Base-by-base conservation (phyloP, 2,797 vertebrate species). In the Acipenser transmontanus region DNA sequence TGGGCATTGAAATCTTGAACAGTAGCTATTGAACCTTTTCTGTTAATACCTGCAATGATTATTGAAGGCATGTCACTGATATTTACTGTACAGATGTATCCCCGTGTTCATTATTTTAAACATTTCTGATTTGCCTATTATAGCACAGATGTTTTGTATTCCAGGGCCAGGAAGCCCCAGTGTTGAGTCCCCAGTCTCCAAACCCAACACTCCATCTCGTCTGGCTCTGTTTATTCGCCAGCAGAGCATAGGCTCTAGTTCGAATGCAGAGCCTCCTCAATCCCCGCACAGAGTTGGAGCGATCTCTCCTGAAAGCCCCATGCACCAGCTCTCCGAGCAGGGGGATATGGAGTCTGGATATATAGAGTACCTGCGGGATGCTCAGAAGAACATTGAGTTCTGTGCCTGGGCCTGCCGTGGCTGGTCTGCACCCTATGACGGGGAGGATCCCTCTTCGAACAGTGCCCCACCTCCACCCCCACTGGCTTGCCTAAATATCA, bases 381-480 rank as follows among this genome's bases (percentile, higher is more conserved):
- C 94, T 0, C 90, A 91, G 1, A 81, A 74, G 64, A 85, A 88
- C 66, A 90, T 98, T 0, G 94, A 97, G 78, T 79, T 85, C 66
- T 96, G 95, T 17, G 89, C 91, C 49, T 92, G 88, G 89, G 93
- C 93, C 51, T 98, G 96, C 72, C 88, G 92, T 0, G 81, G 90
- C 74, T 98, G 96, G 96, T 98, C 96, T 0, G 94, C 94, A 0
- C 95, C 95, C 1, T 98, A 98, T 0, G 96, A 98, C 1, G 96
- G 96, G 9, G 93, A 96, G 74, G 87, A 87, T 65, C 96, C 91
- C 6, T 87, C 86, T n/a, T 85, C 95, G 0, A 82, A 73, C 12
- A 34, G 34, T 34, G 80, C 80, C 11, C 78, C 82, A 1, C 49
- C 70, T 0, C 84, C 80, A 0, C 85, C 87, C 0, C 76, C 70